Conservation (phyloP, 2,797 vertebrate species). For the Sebastes oblongus region DNA sequence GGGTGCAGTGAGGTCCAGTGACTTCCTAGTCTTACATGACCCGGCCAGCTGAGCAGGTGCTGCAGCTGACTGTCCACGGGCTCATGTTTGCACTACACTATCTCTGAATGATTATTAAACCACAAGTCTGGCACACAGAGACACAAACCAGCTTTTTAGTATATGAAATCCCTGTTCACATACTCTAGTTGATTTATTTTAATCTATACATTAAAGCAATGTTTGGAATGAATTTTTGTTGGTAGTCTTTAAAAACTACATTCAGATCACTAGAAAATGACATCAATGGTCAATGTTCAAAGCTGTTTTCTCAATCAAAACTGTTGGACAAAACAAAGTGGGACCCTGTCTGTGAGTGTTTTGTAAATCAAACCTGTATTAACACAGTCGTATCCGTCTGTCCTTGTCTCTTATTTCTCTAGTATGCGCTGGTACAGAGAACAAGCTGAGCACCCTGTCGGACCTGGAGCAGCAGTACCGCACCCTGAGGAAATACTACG, state of each 20-base stretch:
- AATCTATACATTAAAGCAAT: not conserved
- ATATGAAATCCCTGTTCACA: not conserved
- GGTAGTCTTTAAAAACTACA: not conserved
- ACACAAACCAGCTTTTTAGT: not conserved
- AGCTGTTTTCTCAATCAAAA: not conserved
- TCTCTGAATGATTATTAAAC: not conserved
- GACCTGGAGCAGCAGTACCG: constrained; percentile 97
- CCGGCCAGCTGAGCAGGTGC: constrained; percentile 27
- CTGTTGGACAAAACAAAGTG: not conserved
- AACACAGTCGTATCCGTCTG: constrained; percentile 9
- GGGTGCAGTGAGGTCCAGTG: constrained; percentile 18
- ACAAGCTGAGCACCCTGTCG: constrained; percentile 96
- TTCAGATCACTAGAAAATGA: not conserved
- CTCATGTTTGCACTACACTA: not conserved
- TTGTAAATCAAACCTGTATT: not conserved
- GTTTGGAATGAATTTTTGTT: not conserved
- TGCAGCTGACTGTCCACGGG: constrained; percentile 1
- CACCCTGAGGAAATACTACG: constrained; percentile 94
- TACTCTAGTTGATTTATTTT: not conserved
- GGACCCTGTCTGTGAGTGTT: not conserved
- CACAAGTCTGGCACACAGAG: not conserved
- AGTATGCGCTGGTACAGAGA: constrained; percentile 96
- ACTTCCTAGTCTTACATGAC: constrained; percentile 13
- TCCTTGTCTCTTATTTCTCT: constrained; percentile 33
- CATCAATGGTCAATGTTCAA: not conserved